Conservation (phyloP, 2,113 vertebrate species). For the Vireo altiloquus region DNA sequence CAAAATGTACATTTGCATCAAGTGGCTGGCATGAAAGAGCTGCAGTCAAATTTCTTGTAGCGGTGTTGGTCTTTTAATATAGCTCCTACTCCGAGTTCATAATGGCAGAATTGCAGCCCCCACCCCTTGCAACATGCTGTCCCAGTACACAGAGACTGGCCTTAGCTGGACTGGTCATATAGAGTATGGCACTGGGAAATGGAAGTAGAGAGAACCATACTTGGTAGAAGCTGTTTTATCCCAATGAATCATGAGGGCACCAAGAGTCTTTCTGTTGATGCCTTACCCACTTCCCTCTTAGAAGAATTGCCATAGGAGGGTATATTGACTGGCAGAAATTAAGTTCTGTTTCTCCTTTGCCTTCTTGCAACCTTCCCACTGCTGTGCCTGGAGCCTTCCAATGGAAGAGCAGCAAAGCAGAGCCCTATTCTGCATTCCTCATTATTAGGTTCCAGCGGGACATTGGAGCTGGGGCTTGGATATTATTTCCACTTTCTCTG, state of each 20-base stretch:
- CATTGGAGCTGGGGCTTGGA: neutral
- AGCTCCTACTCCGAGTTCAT: neutral
- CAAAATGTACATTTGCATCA: neutral
- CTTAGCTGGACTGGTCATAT: neutral
- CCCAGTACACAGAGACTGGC: neutral
- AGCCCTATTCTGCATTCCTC: neutral
- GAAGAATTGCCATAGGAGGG: neutral
- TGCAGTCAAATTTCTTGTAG: neutral
- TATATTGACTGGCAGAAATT: neutral
- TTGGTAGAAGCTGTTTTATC: neutral
- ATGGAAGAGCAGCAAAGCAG: neutral
- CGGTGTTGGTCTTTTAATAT: neutral
- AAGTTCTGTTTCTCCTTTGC: neutral
- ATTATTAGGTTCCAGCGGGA: neutral
- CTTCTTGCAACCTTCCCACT: neutral
- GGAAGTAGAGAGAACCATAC: neutral
- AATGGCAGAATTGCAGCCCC: neutral
- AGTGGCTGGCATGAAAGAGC: neutral
- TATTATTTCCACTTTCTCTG: neutral
- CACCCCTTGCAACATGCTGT: neutral
- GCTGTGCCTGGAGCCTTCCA: neutral
- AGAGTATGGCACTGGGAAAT: neutral
- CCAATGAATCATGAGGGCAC: neutral
- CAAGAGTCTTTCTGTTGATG: neutral
- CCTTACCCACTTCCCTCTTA: neutral